These are phyloP conservation scores for Yponomeuta cagnagella DNA, from an alignment of 2,888 invertebrate species.

Conservation along the genomic window DNA sequence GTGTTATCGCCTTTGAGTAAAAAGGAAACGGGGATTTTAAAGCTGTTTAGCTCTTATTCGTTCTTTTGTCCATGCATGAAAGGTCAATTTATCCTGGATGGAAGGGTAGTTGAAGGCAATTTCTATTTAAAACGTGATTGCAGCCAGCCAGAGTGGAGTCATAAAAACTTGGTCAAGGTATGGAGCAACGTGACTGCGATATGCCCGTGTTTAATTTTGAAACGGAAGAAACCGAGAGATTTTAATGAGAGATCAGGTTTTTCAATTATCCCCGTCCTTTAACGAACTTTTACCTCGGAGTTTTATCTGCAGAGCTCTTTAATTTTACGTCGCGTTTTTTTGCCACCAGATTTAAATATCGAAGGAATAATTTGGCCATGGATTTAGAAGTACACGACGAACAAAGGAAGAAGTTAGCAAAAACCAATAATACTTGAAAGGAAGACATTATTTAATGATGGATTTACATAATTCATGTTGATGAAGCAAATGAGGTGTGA, in stretches of 20 bases:
- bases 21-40: not conserved
- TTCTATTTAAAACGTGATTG: constrained; percentile 9
- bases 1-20: not conserved
- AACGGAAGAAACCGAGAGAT: constrained; percentile 64
- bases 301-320: constrained; percentile 44
- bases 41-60: not conserved
- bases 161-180: constrained; percentile 40
- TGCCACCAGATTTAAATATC: constrained; percentile 14
- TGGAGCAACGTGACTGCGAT: constrained; percentile 63
- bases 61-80: constrained; percentile 9
- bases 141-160: constrained; percentile 23
- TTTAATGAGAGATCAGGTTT: constrained; percentile 73
- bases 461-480: no score
- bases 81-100: not conserved
- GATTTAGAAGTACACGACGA: not conserved
- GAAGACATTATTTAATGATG: not conserved
- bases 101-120: not conserved
- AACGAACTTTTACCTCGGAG: constrained; percentile 48
- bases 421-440: not conserved
- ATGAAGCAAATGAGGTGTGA: no score
- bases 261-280: constrained; percentile 68
- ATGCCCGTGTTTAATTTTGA: constrained; percentile 61
- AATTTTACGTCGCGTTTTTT: constrained; percentile 30
- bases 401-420: not conserved
- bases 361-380: not conserved